These are phyloP conservation scores for Cariama cristata DNA, from an alignment of 2,113 vertebrate species.

Conservation along the genomic window DNA sequence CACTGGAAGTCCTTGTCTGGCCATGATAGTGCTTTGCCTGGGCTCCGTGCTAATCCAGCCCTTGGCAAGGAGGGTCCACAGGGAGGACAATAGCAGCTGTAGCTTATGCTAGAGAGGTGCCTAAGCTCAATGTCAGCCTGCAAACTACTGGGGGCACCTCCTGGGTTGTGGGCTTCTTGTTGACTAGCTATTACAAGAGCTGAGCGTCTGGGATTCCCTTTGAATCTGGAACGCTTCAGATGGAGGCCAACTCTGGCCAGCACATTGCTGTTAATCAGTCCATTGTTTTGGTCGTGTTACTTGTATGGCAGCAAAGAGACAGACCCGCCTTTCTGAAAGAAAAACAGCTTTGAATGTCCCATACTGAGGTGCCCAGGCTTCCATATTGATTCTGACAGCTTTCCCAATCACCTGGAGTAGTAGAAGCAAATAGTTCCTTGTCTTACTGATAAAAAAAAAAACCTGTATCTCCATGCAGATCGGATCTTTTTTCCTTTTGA, in stretches of 20 bases:
- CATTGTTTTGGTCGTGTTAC: neutral
- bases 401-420: neutral
- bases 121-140: neutral
- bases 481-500: constrained; percentile 13
- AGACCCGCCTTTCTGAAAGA: neutral
- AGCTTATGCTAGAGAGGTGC: neutral
- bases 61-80: neutral
- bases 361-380: neutral
- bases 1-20: neutral
- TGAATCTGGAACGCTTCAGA: neutral
- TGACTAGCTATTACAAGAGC: neutral
- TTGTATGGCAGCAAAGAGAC: neutral
- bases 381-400: neutral
- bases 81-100: neutral
- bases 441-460: constrained; percentile 10
- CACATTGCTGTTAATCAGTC: neutral
- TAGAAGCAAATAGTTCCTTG: neutral
- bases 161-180: neutral
- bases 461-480: neutral
- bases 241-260: neutral
- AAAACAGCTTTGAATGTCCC: neutral
- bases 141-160: neutral
- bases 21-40: neutral
- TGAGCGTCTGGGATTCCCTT: neutral
- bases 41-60: neutral